Evolutionary conservation across 2,888 invertebrate genomes (phyloP).

Genomic region (Agrotis puta): DNA sequence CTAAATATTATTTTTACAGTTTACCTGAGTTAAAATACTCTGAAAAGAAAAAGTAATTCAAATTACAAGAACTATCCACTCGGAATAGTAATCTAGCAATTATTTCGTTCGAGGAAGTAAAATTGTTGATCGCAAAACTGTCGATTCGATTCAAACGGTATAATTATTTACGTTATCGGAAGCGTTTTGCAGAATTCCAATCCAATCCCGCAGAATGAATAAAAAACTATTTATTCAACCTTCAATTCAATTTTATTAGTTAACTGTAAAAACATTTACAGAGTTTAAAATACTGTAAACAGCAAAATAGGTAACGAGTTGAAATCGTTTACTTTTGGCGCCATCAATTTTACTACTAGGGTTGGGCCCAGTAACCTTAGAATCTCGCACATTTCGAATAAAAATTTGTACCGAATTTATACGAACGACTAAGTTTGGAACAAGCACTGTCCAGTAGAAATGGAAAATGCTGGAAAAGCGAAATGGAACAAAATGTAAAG

Average conservation of each 20-base stretch:
- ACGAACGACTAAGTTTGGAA: constrained; percentile 50
- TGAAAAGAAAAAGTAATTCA: too few relatives aligned
- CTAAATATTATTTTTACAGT: background rate
- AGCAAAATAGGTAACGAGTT: constrained; percentile 57
- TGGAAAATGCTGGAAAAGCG: constrained; percentile 32
- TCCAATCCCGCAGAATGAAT: constrained; percentile 18
- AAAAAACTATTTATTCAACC: constrained; percentile 40
- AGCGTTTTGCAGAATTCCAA: constrained; percentile 22
- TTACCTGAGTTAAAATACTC: background rate
- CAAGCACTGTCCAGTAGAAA: constrained; percentile 39
- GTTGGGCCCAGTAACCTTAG: constrained; percentile 32
- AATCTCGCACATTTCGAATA: constrained; percentile 25
- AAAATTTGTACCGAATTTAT: constrained; percentile 41
- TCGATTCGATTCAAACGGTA: constrained; percentile 21
- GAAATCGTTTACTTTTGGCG: constrained; percentile 69
- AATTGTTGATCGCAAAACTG: constrained; percentile 14
- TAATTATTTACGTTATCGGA: constrained; percentile 23
- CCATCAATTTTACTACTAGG: constrained; percentile 65
- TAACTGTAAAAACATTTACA: constrained; percentile 47
- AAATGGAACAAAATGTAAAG: constrained; percentile 43
- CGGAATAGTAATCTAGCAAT: background rate
- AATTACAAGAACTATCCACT: background rate
- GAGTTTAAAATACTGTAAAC: constrained; percentile 54
- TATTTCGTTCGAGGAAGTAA: background rate
- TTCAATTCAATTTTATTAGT: constrained; percentile 41